A percentile compares a stretch with the other conserved stretches of the same genome.
Evolutionary conservation across 2,113 vertebrate genomes (phyloP).

Genomic region (Coracopsis vasa): DNA sequence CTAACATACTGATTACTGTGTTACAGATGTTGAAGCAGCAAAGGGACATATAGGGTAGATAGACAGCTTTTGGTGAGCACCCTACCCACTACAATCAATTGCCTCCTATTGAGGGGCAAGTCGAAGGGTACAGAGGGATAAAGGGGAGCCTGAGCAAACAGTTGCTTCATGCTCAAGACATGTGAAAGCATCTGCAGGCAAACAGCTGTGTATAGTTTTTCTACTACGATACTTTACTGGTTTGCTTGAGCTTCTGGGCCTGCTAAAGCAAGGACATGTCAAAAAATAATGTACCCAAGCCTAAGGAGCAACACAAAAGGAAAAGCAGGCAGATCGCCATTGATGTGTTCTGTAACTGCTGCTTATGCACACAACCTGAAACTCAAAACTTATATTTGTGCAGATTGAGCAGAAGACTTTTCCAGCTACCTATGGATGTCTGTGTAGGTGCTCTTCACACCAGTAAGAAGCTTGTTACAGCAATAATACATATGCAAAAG

Average conservation of each 20-base stretch:
- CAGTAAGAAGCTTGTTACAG: background rate
- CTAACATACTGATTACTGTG: background rate
- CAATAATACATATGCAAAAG: background rate
- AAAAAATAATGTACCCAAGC: background rate
- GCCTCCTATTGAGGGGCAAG: background rate
- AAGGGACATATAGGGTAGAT: background rate
- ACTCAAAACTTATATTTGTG: background rate
- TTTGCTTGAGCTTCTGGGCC: background rate
- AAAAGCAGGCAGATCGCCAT: fast-evolving
- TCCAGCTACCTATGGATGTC: background rate
- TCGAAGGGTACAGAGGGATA: fast-evolving
- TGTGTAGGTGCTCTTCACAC: background rate
- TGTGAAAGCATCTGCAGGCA: background rate
- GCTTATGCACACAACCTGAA: background rate
- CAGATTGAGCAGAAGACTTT: background rate
- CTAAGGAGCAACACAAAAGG: background rate
- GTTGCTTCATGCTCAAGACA: background rate
- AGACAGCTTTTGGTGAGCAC: background rate
- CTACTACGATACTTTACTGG: background rate
- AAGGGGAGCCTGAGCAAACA: background rate
- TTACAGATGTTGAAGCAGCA: background rate
- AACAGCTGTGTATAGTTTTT: background rate
- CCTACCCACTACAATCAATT: background rate
- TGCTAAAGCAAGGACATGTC: background rate
- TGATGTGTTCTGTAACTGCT: background rate